Evolutionary conservation across 2,113 vertebrate genomes (phyloP).

Genomic region (Thymallus thymallus): DNA sequence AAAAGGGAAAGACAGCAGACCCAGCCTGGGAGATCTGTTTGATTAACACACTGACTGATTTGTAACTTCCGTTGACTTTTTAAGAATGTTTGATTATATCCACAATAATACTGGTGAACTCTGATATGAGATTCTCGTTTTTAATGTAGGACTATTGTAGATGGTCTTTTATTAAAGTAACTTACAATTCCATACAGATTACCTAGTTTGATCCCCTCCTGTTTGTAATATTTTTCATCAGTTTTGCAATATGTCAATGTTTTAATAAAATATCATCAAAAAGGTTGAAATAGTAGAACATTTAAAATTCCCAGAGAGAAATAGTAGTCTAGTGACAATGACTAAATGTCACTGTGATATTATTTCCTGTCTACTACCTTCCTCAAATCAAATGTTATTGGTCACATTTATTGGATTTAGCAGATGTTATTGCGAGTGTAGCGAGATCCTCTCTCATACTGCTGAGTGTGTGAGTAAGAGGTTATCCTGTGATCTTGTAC

Average conservation of each 20-base stretch:
- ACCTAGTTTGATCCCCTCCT: neutral
- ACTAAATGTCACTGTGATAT: conserved; percentile 47
- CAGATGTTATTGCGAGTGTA: too few relatives aligned
- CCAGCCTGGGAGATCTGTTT: neutral
- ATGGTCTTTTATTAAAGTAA: too few relatives aligned
- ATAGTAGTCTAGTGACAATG: conserved; percentile 7
- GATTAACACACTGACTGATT: neutral
- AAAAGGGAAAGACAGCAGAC: too few relatives aligned
- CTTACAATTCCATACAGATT: too few relatives aligned
- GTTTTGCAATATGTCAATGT: conserved; percentile 17
- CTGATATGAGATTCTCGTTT: neutral
- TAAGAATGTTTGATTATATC: neutral
- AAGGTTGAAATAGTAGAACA: conserved; percentile 18
- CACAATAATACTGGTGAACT: too few relatives aligned
- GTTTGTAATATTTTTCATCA: neutral
- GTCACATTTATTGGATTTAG: too few relatives aligned
- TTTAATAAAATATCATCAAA: neutral
- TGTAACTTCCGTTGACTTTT: neutral
- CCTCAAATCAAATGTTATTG: too few relatives aligned
- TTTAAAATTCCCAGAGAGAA: conserved; percentile 4
- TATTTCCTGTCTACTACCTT: neutral
- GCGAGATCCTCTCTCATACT: neutral
- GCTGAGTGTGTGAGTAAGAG: neutral
- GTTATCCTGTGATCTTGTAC: neutral
- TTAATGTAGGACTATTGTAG: too few relatives aligned